Conservation (phyloP, 64 coral and sea anemone species). For the Stichodactyla helianthus region DNA sequence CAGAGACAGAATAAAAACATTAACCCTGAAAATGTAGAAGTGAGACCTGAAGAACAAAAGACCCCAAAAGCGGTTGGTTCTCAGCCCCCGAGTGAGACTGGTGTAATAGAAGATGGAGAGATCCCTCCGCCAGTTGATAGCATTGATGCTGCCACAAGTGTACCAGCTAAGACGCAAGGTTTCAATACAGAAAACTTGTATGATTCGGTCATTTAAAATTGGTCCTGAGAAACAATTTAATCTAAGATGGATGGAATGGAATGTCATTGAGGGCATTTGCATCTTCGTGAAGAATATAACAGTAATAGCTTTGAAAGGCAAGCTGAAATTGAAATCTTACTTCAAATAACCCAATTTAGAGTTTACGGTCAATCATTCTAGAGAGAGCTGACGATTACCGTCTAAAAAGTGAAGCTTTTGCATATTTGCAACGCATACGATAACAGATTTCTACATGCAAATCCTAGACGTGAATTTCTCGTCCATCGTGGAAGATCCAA, state of each 20-base stretch:
- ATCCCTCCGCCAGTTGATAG: neutral
- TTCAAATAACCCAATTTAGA: too few species aligned
- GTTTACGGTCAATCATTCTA: too few species aligned
- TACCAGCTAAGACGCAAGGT: neutral
- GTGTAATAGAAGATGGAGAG: conserved; percentile 2
- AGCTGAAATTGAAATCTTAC: too few species aligned
- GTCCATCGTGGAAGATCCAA: too few species aligned
- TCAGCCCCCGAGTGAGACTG: neutral
- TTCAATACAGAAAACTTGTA: neutral
- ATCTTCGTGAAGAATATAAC: too few species aligned
- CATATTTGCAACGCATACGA: too few species aligned
- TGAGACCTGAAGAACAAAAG: neutral
- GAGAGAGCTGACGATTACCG: too few species aligned
- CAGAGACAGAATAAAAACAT: neutral
- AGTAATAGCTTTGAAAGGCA: too few species aligned
- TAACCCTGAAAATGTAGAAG: neutral
- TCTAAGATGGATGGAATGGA: neutral
- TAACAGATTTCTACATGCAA: too few species aligned
- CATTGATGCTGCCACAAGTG: neutral
- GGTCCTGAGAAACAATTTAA: neutral
- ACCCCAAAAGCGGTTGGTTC: neutral
- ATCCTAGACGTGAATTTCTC: too few species aligned
- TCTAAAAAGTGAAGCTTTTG: too few species aligned
- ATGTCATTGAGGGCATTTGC: too few species aligned
- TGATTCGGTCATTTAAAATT: neutral